A percentile compares a stretch with the other conserved stretches of the same genome.
Conservation (phyloP, 1,140 invertebrate genomes). For the Yoshiicerus persimilis region DNA sequence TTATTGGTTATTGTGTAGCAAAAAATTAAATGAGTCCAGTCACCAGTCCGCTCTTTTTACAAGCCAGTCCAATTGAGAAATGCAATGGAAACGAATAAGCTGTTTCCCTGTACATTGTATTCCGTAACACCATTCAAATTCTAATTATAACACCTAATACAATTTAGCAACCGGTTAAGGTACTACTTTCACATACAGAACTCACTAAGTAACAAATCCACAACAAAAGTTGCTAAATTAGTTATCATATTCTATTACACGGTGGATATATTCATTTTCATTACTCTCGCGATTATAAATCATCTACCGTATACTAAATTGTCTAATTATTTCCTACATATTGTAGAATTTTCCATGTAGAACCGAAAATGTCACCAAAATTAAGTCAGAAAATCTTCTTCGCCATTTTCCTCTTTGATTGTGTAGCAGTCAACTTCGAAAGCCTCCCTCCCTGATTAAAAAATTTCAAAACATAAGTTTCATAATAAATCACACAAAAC, state of each 20-base stretch:
- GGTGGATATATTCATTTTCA: neutral
- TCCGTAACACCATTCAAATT: neutral
- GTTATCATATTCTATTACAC: neutral
- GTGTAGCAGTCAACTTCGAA: conserved; percentile 50
- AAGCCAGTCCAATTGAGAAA: conserved; percentile 19
- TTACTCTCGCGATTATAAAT: neutral
- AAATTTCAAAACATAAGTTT: neutral
- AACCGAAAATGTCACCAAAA: neutral
- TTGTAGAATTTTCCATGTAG: neutral
- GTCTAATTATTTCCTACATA: neutral
- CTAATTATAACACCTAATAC: neutral
- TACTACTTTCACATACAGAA: neutral
- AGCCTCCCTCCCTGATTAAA: conserved; percentile 44
- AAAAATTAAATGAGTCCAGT: conserved; percentile 16
- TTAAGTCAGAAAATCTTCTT: conserved; percentile 49
- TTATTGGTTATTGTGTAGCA: conserved; percentile 8
- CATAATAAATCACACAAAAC: neutral
- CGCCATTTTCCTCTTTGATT: conserved; percentile 50
- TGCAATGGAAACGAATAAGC: neutral
- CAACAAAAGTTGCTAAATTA: neutral
- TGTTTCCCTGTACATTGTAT: neutral
- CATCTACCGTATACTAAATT: neutral
- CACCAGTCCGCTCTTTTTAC: conserved; percentile 11
- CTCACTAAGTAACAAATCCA: neutral
- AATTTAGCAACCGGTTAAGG: neutral